A percentile compares a stretch with the other conserved stretches of the same genome.
Evolutionary conservation across 2,888 invertebrate species (phyloP).

Genomic region (Morpho achilles): DNA sequence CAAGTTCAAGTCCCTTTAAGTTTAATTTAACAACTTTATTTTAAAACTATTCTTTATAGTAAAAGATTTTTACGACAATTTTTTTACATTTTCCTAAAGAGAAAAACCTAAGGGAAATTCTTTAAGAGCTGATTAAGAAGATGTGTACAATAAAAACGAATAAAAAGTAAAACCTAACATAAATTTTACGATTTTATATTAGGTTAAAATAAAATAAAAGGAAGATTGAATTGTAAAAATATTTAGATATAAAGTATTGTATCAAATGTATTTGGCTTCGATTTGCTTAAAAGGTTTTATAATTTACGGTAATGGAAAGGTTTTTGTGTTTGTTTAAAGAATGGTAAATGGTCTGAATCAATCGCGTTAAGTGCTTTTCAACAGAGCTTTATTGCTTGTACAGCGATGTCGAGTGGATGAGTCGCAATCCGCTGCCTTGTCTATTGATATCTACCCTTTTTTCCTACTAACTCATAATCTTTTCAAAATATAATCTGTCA

Average conservation of each 20-base stretch:
- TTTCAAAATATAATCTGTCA: too few relatives aligned
- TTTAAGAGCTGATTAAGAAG: too few relatives aligned
- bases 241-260: constrained; percentile 1
- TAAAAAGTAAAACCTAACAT: too few relatives aligned
- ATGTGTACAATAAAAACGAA: too few relatives aligned
- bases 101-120: too few relatives aligned
- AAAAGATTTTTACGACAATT: too few relatives aligned
- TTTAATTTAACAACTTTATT: too few relatives aligned
- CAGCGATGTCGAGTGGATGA: constrained; percentile 57
- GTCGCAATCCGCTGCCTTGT: constrained; percentile 34
- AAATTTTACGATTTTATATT: too few relatives aligned
- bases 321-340: constrained; percentile 75
- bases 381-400: constrained; percentile 74
- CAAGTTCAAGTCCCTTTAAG: too few relatives aligned
- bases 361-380: constrained; percentile 77
- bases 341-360: constrained; percentile 78
- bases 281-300: constrained; percentile 69
- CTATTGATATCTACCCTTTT: constrained; percentile 29
- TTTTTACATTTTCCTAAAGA: too few relatives aligned
- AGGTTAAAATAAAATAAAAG: background rate
- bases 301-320: constrained; percentile 75
- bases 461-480: background rate
- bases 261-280: constrained; percentile 28
- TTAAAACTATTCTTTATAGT: too few relatives aligned
- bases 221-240: background rate